Evolutionary conservation across 2,888 invertebrate genomes (phyloP), one percentile per base, ranked within the genome.

Genomic region (Salticus scenicus): DNA sequence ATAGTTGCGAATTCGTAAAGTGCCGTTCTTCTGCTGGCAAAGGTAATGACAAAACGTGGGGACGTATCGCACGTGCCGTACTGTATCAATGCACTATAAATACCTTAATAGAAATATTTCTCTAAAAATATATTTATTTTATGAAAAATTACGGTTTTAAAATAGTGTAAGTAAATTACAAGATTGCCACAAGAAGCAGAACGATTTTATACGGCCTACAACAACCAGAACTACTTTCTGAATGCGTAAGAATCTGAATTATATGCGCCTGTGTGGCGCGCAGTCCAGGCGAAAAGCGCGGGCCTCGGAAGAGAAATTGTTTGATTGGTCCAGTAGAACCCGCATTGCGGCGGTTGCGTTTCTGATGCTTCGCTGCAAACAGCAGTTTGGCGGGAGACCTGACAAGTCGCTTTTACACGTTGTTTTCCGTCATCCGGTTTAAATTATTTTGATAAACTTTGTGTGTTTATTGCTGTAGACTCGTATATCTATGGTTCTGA

Each of bases 81-180:
- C 33, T 77, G 83, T 84, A 84, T 84, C 67, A 77, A 77, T 84
- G 77, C 83, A 77, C 83, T 30, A 70, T 24, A 57, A 57, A 57
- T 57, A 57, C 20, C 57, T 57, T 57, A 24, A 17, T 24, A 57
- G 24, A 57, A 47, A 10, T 47, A 17, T 14, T 57, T 24, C 4
- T 57, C 57, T 17, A 57, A 57, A 57, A 57, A 57, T 24, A 57
- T 24, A 57, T 10, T 10, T 5, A 57, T 24, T 57, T 24, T 30
- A 30, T 31, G 14, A n/a, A 27, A 70, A 17, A 67, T 24, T 20
- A 27, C n/a, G n/a, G n/a, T n/a, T n/a, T n/a, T n/a, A n/a, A n/a
- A n/a, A n/a, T n/a, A n/a, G n/a, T n/a, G n/a, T n/a, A n/a, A n/a
- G n/a, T n/a, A n/a, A n/a, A n/a, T n/a, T n/a, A n/a, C n/a, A n/a